Conservation (phyloP, 2,797 vertebrate genomes). For the Chaetophractus vellerosus region DNA sequence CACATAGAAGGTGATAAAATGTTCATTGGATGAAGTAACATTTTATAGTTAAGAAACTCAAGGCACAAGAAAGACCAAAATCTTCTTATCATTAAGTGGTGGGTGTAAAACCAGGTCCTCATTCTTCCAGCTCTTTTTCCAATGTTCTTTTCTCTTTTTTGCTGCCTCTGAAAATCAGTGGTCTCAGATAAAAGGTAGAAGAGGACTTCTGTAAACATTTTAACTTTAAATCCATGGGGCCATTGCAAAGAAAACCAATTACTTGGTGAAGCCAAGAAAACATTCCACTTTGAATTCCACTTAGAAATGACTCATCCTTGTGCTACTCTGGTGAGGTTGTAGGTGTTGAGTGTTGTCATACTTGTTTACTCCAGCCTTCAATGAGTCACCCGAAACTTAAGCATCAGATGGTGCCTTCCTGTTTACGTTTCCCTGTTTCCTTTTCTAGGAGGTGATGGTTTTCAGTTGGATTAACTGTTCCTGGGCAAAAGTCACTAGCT, state of each 20-base stretch:
- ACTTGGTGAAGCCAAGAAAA: constrained; percentile 9
- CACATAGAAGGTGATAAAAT: background rate
- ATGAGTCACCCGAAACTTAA: constrained; percentile 28
- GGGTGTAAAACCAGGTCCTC: background rate
- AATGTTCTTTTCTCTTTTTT: background rate
- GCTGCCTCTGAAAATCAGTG: background rate
- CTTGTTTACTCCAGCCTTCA: constrained; percentile 43
- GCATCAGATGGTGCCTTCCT: constrained; percentile 49
- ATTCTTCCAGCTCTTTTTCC: constrained; percentile 1
- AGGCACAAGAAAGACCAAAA: background rate
- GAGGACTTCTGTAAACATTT: background rate
- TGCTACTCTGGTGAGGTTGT: background rate
- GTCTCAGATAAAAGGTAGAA: background rate
- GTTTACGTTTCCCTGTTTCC: constrained; percentile 45
- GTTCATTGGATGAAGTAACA: background rate
- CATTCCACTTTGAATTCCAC: background rate
- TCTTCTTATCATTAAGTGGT: background rate
- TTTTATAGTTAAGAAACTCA: constrained; percentile 53
- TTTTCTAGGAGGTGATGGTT: constrained; percentile 21
- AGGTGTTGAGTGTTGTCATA: constrained; percentile 11
- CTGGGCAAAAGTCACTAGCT: constrained; percentile 11
- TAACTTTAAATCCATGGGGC: background rate
- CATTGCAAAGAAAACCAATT: background rate
- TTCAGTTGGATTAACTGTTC: constrained; percentile 36
- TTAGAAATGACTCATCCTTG: constrained; percentile 45